Conservation (phyloP, 2,113 vertebrate species). For the Heliornis fulica region DNA sequence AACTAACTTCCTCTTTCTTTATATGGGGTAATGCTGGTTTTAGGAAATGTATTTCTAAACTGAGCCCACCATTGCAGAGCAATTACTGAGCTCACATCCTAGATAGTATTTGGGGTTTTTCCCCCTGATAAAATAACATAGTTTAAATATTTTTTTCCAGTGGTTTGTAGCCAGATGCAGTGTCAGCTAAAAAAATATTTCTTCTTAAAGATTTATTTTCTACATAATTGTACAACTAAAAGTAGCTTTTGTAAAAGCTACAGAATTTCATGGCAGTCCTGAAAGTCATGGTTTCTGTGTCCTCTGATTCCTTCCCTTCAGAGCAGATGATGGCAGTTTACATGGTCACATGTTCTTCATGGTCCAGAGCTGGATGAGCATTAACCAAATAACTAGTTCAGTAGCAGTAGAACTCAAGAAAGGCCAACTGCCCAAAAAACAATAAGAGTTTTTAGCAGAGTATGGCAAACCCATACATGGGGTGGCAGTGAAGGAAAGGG, state of each 20-base stretch:
- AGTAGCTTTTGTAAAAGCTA: neutral
- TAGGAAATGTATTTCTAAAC: conserved; percentile 30
- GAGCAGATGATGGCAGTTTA: neutral
- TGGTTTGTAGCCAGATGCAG: conserved; percentile 42
- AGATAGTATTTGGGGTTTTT: conserved; percentile 30
- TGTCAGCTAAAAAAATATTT: conserved; percentile 47
- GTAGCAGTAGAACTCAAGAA: neutral
- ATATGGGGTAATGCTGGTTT: neutral
- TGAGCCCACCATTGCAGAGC: conserved; percentile 33
- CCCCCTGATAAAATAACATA: conserved; percentile 19
- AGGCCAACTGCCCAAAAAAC: neutral
- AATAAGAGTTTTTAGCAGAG: neutral
- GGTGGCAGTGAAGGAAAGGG: too few species aligned
- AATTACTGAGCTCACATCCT: conserved; percentile 48
- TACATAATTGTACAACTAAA: conserved; percentile 7
- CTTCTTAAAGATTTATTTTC: conserved; percentile 31
- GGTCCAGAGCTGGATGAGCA: neutral
- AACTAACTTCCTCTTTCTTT: neutral
- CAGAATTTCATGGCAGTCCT: neutral
- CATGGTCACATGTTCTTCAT: neutral
- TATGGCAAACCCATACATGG: neutral
- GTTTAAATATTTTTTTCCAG: conserved; percentile 55
- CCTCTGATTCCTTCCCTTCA: neutral
- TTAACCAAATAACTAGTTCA: neutral
- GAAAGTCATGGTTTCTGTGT: neutral